Base-by-base conservation (phyloP, 1,140 invertebrate species). In the Sarcophaga peregrina region DNA sequence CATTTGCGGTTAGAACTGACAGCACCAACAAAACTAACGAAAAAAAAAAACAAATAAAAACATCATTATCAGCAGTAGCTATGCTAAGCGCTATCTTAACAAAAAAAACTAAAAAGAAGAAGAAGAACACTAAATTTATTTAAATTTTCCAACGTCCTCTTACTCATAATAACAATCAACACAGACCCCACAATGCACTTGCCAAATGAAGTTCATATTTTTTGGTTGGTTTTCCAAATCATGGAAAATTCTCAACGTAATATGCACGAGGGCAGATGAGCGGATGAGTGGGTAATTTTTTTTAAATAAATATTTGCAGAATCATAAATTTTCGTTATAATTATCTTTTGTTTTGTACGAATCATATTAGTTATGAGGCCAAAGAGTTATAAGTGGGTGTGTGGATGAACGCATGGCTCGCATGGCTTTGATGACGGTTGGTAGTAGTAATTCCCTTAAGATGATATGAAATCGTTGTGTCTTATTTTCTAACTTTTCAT, bases 311-410 rank as follows among this genome's bases (percentile, higher is more conserved):
- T 68, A 68, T 68, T 68, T 68, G 62, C 20, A 25, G 8, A 68
- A 68, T 37, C 62, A 68, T 68, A 68, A 68, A 68, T 68, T 68
- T 68, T 9, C 62, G 17, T 68, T 68, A 68, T 68, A 68, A 68
- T 68, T 68, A 68, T 68, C 62, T 68, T 68, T 68, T 68, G 17
- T 20, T n/a, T 37, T 37, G 25, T 37, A 37, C 25, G 25, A 37
- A 37, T 37, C 25, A 37, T 37, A 37, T 37, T 37, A 37, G 25
- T 37, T 37, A 37, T 37, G 25, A 37, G 25, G 25, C 25, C 4
- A 37, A 4, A 2, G 25, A 37, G 1, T 37, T 37, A n/a, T n/a
- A n/a, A 1, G 25, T 2, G 25, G 25, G 25, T 37, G 25, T 37
- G 25, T 4, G 4, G 25, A 37, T 37, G 25, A 37, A 37, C 1